A percentile compares a stretch with the other conserved stretches of the same genome.
Conservation (phyloP, 2,113 vertebrate species). For the Dromaius novaehollandiae region DNA sequence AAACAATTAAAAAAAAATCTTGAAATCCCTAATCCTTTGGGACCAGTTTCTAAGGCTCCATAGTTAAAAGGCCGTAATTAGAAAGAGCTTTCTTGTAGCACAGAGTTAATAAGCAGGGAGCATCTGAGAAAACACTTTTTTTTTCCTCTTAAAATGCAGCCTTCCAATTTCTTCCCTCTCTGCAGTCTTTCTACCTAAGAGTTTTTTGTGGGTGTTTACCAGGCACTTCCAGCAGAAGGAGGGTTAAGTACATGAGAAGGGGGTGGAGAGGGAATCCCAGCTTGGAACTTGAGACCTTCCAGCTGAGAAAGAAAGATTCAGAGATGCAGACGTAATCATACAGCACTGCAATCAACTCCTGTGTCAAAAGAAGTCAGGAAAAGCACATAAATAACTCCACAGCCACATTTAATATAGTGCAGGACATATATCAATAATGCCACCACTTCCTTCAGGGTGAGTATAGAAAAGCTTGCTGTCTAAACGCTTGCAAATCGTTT, state of each 20-base stretch:
- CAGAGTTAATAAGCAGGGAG: background rate
- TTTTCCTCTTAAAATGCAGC: background rate
- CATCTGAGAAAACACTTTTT: background rate
- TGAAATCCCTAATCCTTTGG: background rate
- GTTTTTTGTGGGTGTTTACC: background rate
- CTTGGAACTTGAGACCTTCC: conserved; percentile 79
- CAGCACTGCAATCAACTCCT: conserved; percentile 47
- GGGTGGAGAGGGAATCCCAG: conserved; percentile 77
- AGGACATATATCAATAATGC: conserved; percentile 43
- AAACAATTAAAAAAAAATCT: background rate
- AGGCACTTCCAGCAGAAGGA: conserved; percentile 59
- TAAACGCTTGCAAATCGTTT: background rate
- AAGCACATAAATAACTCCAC: background rate
- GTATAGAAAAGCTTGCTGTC: conserved; percentile 13
- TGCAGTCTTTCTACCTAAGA: background rate
- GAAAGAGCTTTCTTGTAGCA: background rate
- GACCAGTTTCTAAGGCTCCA: background rate
- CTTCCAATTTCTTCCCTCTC: background rate
- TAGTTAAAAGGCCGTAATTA: background rate
- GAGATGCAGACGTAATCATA: conserved; percentile 65
- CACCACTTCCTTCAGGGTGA: conserved; percentile 72
- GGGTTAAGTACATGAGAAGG: conserved; percentile 72
- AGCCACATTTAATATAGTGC: background rate
- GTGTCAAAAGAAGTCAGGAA: conserved; percentile 45
- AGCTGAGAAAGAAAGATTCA: conserved; percentile 69